A percentile compares a stretch with the other conserved stretches of the same genome.
phyloP scores from a whole-genome alignment of 2,797 vertebrate genomes.

The Tapirus indicus region DNA sequence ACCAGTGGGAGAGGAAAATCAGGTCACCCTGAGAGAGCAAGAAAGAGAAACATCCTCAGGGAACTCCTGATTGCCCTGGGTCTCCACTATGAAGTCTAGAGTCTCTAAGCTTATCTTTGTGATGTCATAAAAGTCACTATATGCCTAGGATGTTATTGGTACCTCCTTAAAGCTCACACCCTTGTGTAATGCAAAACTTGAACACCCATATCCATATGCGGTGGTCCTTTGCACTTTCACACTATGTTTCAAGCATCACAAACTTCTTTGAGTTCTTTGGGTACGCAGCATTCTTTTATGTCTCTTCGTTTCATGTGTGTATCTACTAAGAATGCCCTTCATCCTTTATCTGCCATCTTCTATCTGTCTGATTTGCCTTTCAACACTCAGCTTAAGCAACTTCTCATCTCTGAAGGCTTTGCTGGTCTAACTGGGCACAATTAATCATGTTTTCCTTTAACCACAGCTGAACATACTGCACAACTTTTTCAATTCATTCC shows the following conservation, averaged over 20 bases:
- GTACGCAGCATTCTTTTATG: not conserved
- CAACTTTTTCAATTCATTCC: not conserved
- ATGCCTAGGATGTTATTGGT: not conserved
- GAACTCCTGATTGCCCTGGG: not conserved
- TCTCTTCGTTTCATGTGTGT: not conserved
- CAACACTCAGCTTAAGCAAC: not conserved
- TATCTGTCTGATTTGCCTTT: not conserved
- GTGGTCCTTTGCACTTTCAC: not conserved
- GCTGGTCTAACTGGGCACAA: not conserved
- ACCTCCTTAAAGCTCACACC: not conserved
- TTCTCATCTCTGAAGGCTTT: not conserved
- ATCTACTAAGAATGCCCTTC: not conserved
- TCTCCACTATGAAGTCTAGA: not conserved
- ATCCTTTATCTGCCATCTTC: not conserved
- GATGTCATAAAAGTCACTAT: not conserved
- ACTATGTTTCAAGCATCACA: not conserved
- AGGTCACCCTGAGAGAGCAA: not conserved
- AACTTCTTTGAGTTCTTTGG: not conserved
- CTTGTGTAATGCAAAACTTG: not conserved
- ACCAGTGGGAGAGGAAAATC: not conserved
- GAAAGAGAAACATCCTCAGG: not conserved
- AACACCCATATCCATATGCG: not conserved
- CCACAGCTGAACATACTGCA: not conserved
- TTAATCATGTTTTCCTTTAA: not conserved
- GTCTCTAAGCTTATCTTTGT: not conserved